A percentile compares a stretch with the other conserved stretches of the same genome.
Conservation (phyloP, 2,888 invertebrate genomes). For the Phytoseiulus persimilis region DNA sequence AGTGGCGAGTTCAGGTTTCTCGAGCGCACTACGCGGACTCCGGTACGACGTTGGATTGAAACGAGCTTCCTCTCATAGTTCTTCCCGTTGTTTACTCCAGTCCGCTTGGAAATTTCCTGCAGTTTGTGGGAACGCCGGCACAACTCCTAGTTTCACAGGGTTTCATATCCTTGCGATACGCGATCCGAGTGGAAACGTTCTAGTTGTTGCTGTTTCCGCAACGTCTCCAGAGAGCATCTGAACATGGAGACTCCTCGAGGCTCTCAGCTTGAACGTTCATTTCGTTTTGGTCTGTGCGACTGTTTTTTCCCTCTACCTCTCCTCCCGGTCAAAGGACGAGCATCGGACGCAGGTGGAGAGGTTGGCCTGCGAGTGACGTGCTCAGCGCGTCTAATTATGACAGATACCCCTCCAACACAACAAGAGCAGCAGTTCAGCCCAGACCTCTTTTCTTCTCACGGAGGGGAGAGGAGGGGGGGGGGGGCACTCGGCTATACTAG, state of each 20-base stretch:
- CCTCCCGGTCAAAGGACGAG: background rate
- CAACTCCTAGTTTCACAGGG: background rate
- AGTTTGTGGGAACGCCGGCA: background rate
- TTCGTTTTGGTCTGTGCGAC: background rate
- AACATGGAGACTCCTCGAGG: background rate
- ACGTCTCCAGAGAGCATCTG: background rate
- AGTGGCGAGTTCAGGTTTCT: background rate
- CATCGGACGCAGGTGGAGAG: background rate
- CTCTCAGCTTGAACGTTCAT: background rate
- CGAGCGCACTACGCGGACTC: background rate
- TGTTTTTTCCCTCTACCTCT: background rate
- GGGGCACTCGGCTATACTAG: background rate
- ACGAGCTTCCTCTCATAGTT: background rate
- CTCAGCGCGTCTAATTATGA: background rate
- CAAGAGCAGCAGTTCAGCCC: background rate
- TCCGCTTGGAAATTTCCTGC: background rate
- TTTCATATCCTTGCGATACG: background rate
- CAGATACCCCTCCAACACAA: background rate
- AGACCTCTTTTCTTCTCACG: background rate
- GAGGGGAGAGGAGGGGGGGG: too few relatives aligned
- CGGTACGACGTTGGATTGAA: background rate
- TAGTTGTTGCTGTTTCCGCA: background rate
- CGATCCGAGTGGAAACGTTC: background rate
- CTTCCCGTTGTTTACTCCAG: background rate
- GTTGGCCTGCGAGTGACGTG: background rate